phyloP scores from a whole-genome alignment of 2,888 invertebrate genomes.

The Panopea generosa region DNA sequence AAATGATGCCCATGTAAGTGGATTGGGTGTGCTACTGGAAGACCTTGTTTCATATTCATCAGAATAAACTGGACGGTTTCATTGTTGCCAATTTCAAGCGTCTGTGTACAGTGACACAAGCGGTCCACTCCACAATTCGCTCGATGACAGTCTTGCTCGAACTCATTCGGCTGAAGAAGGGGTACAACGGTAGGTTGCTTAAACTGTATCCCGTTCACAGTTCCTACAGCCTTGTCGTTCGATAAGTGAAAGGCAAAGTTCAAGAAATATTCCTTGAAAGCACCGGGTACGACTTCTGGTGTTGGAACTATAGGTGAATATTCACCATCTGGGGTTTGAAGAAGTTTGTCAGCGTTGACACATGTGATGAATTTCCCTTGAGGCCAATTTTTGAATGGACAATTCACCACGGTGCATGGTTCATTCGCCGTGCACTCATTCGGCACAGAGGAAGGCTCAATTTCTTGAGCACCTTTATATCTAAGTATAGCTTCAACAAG shows the following conservation, averaged over 20 bases:
- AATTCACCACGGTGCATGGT: conserved; percentile 68
- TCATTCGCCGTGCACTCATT: conserved; percentile 45
- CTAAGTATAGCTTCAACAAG: conserved; percentile 67
- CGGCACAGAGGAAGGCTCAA: conserved; percentile 49
- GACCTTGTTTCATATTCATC: conserved; percentile 73
- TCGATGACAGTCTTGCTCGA: conserved; percentile 65
- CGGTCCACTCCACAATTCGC: conserved; percentile 63
- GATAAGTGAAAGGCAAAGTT: conserved; percentile 79
- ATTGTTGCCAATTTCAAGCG: conserved; percentile 64
- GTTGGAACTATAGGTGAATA: conserved; percentile 46
- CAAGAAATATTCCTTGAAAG: conserved; percentile 62
- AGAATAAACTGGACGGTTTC: conserved; percentile 77
- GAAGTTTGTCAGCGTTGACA: conserved; percentile 55
- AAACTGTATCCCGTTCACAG: conserved; percentile 72
- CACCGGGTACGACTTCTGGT: conserved; percentile 52
- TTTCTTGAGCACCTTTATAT: conserved; percentile 53
- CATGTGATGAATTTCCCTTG: conserved; percentile 38
- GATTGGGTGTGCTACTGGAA: conserved; percentile 76
- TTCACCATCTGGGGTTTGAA: conserved; percentile 5
- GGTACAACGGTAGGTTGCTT: conserved; percentile 64
- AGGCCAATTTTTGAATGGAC: conserved; percentile 68
- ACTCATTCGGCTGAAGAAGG: conserved; percentile 68
- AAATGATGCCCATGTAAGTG: conserved; percentile 82
- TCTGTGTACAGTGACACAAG: conserved; percentile 72
- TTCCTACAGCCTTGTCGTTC: conserved; percentile 59